Evolutionary conservation across 1,140 invertebrate species (phyloP).

Genomic region (Drosophila nigrodunni): DNA sequence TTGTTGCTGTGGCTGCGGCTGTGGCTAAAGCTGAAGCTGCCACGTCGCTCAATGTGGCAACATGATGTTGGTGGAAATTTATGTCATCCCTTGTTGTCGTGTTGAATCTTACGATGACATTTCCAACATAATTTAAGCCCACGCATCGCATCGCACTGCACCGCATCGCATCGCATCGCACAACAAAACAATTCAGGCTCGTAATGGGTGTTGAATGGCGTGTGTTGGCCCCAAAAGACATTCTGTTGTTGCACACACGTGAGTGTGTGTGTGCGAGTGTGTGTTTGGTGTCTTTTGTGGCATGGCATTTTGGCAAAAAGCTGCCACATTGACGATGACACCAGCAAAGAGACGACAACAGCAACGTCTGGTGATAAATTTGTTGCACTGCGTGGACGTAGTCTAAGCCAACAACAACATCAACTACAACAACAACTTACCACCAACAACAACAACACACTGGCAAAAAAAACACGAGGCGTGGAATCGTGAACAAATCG

Average conservation of each 20-base stretch:
- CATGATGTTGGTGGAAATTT: constrained; percentile 84
- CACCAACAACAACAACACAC: constrained; percentile 9
- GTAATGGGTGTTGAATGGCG: constrained; percentile 69
- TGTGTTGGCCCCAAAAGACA: constrained; percentile 57
- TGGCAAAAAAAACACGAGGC: constrained; percentile 57
- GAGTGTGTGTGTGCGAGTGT: constrained; percentile 19
- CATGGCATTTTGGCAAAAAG: constrained; percentile 70
- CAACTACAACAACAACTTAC: constrained; percentile 35
- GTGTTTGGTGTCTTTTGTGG: constrained; percentile 34
- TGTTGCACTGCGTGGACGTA: constrained; percentile 70
- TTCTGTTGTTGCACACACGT: constrained; percentile 24
- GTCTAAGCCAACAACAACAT: constrained; percentile 19
- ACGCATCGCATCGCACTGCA: constrained; percentile 57
- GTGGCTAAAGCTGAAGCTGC: constrained; percentile 31
- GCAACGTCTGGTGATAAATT: constrained; percentile 72
- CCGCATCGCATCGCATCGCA: constrained; percentile 30
- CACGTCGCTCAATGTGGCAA: constrained; percentile 62
- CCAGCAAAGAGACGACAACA: constrained; percentile 47
- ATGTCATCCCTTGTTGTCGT: constrained; percentile 85
- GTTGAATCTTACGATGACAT: constrained; percentile 85
- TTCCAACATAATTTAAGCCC: constrained; percentile 85
- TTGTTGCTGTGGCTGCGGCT: constrained; percentile 29
- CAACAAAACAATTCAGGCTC: constrained; percentile 48
- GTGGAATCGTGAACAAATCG: constrained; percentile 81
- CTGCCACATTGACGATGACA: constrained; percentile 65